phyloP scores from a whole-genome alignment of 2,113 vertebrate genomes.

The Cnemophilus loriae region DNA sequence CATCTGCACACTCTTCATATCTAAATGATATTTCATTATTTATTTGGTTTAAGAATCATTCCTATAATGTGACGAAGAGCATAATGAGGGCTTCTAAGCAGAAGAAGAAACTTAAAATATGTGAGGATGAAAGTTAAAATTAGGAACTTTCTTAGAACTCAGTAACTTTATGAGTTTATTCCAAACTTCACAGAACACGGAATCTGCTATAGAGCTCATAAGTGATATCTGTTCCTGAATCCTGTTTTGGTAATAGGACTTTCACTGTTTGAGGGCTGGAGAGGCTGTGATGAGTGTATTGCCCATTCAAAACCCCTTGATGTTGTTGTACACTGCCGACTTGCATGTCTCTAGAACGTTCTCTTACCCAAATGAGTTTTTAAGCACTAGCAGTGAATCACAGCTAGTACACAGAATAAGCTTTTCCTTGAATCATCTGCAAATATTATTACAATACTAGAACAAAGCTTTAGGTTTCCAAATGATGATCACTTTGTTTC shows the following conservation, averaged over 20 bases:
- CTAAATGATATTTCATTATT: background rate
- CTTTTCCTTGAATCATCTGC: background rate
- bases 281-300: background rate
- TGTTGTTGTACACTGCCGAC: background rate
- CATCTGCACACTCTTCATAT: background rate
- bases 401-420: background rate
- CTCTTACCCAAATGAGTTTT: background rate
- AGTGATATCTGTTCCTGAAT: background rate
- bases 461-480: background rate
- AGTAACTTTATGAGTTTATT: background rate
- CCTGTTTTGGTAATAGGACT: background rate
- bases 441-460: background rate
- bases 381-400: background rate
- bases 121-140: background rate
- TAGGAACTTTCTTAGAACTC: background rate
- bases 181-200: background rate
- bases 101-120: background rate
- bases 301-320: background rate
- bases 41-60: background rate
- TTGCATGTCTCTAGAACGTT: background rate
- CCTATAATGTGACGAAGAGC: background rate
- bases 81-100: background rate
- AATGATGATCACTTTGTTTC: background rate
- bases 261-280: background rate
- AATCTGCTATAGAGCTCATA: background rate